Evolutionary conservation across 23 tunicate genomes (phyloP).

Genomic region (Diplosoma virens): DNA sequence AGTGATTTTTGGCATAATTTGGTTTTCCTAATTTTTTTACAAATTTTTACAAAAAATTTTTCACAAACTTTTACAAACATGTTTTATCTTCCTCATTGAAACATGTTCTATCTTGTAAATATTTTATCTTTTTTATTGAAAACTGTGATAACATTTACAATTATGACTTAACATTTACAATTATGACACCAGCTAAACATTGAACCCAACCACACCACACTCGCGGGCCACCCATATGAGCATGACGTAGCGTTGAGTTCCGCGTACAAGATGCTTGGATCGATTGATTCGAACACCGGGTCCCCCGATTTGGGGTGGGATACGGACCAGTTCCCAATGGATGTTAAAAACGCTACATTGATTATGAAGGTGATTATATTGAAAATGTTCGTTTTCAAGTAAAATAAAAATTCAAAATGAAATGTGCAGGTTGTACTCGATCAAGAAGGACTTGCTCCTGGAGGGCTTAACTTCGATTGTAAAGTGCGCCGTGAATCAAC

Average conservation of each 20-base stretch:
- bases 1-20: no score
- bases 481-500: slow-evolving; percentile 95
- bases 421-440: slow-evolving; percentile 59
- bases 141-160: no score
- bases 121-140: no score
- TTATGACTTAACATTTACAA: no score
- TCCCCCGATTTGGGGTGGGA: slow-evolving; percentile 98
- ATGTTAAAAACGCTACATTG: slow-evolving; percentile 85
- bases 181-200: slow-evolving; percentile 91
- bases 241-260: slow-evolving; percentile 93
- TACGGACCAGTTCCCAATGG: slow-evolving; percentile 98
- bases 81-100: no score
- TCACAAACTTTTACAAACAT: no score
- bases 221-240: slow-evolving; percentile 91
- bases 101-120: no score
- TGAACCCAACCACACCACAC: slow-evolving; percentile 92
- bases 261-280: slow-evolving; percentile 80
- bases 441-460: slow-evolving; percentile 90
- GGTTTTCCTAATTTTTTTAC: no score
- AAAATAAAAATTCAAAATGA: no score
- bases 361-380: slow-evolving; percentile 90
- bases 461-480: slow-evolving; percentile 94
- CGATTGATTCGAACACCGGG: slow-evolving; percentile 94
- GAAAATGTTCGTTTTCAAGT: no score
- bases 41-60: no score